Base-by-base conservation (phyloP, 2,888 invertebrate species). In the Polydrusus cervinus region DNA sequence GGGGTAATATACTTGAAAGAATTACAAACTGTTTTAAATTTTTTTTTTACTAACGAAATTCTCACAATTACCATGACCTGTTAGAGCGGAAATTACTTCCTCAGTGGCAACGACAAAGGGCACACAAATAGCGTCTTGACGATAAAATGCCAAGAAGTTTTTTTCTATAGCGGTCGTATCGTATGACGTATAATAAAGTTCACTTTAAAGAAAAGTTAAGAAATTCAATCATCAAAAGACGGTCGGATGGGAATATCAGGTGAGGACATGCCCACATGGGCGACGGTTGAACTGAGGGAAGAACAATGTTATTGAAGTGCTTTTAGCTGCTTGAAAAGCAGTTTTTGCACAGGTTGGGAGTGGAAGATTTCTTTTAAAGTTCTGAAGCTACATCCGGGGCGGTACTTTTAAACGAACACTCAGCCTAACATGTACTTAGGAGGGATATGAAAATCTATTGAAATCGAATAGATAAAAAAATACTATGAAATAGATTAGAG, bases 351-450 rank as follows among this genome's bases (percentile, higher is more conserved):
- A 64, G 62, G 68, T 74, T 68, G 67, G 77, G 68, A 77, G 72
- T 66, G 71, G 74, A 79, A 74, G 72, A 69, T 62, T 79, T 78
- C 75, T 74, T 79, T 71, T 72, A 74, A 72, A 73, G 78, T 77
- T 81, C 79, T 79, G 79, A 81, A 80, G 78, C 79, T 78, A 78
- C 78, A 80, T 82, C 82, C 82, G 80, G 82, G 81, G 82, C 80
- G 82, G 79, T 65, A 40, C 45, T 40, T 43, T 65, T 25, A 38
- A 51, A 51, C 18, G 67, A 67, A 67, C 53, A 66, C 66, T 66
- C 16, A 14, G 66, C 43, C 43, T 14, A 38, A 34, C 13, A 25
- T 55, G 30, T 30, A 11, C 5, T 10, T 25, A 55, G 30, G 14
- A 57, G n/a, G 57, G 57, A 57, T 57, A 38, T 38, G 16, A 57